Conservation (phyloP, 2,113 vertebrate genomes). For the Taurulus bubalis region DNA sequence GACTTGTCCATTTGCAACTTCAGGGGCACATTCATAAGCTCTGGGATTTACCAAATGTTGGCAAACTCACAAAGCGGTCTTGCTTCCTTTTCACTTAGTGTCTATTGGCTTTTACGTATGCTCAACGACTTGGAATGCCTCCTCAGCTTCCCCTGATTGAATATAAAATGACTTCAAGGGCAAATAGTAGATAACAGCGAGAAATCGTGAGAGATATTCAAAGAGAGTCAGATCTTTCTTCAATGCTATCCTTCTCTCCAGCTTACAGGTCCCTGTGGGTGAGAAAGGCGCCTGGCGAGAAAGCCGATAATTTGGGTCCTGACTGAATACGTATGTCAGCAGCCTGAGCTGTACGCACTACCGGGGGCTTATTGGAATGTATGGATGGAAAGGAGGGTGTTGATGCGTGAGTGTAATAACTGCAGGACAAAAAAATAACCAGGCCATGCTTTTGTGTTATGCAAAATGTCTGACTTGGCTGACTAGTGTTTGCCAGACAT, state of each 20-base stretch:
- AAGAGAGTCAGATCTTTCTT: slow-evolving; percentile 39
- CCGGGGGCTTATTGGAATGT: slow-evolving; percentile 67
- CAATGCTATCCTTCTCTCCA: slow-evolving; percentile 49
- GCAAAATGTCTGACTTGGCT: slow-evolving; percentile 61
- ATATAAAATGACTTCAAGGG: slow-evolving; percentile 71
- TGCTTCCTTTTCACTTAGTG: slow-evolving; percentile 49
- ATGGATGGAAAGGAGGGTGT: slow-evolving; percentile 47
- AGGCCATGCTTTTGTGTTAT: slow-evolving; percentile 65
- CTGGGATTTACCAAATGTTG: slow-evolving; percentile 28
- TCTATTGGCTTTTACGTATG: slow-evolving; percentile 57
- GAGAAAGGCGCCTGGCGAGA: slow-evolving; percentile 61
- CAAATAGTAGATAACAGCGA: slow-evolving; percentile 58
- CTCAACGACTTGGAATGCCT: slow-evolving; percentile 46
- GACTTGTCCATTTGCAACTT: slow-evolving; percentile 52
- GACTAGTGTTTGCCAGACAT: slow-evolving; percentile 76
- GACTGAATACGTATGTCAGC: slow-evolving; percentile 70
- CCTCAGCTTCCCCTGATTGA: slow-evolving; percentile 55
- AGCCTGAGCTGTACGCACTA: slow-evolving; percentile 69
- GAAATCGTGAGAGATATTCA: slow-evolving; percentile 39
- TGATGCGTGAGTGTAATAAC: slow-evolving; percentile 54
- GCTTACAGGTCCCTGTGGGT: slow-evolving; percentile 61
- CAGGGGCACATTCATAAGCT: slow-evolving; percentile 27
- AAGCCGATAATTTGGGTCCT: slow-evolving; percentile 71
- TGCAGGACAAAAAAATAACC: slow-evolving; percentile 14
- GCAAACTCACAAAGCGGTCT: slow-evolving; percentile 35